phyloP scores from a whole-genome alignment of 53 echinoderm and acorn worm species.

The Holothuria leucospilota region DNA sequence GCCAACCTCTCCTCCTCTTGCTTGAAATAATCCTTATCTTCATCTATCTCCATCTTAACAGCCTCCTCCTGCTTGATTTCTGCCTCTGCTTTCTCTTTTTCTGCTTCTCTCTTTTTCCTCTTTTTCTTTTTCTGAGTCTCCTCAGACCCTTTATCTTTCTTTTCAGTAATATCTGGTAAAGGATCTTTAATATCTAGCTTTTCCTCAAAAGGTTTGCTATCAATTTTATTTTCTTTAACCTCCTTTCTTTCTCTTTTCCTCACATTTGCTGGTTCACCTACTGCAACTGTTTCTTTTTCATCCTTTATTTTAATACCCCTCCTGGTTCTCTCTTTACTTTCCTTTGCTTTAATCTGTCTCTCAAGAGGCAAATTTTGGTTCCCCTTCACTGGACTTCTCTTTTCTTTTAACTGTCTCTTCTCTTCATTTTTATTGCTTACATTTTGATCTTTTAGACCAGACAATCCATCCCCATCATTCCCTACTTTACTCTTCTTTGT shows the following conservation, averaged over 20 bases:
- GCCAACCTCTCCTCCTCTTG: slow-evolving; percentile 2
- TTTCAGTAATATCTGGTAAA: slow-evolving; percentile 48
- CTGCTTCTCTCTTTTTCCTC: slow-evolving; percentile 42
- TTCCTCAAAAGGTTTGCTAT: slow-evolving; percentile 43
- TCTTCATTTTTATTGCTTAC: slow-evolving; percentile 31
- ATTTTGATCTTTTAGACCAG: slow-evolving; percentile 44
- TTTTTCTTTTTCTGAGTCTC: slow-evolving; percentile 26
- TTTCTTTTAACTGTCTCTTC: slow-evolving; percentile 32
- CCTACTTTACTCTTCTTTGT: slow-evolving; percentile 17
- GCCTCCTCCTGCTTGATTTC: background rate
- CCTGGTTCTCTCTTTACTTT: no score
- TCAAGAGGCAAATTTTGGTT: no score
- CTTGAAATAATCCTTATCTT: slow-evolving; percentile 36
- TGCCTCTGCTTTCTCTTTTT: slow-evolving; percentile 43
- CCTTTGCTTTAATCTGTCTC: no score
- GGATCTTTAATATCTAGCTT: slow-evolving; percentile 24
- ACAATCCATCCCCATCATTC: background rate
- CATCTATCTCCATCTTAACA: background rate
- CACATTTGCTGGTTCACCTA: background rate
- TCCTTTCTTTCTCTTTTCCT: background rate
- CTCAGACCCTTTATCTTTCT: slow-evolving; percentile 47
- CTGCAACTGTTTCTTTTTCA: background rate
- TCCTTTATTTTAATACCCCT: background rate
- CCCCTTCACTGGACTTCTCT: background rate
- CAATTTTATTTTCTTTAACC: background rate